Evolutionary conservation across 2,888 invertebrate genomes (phyloP).

Genomic region (Conops quadrifasciatus): DNA sequence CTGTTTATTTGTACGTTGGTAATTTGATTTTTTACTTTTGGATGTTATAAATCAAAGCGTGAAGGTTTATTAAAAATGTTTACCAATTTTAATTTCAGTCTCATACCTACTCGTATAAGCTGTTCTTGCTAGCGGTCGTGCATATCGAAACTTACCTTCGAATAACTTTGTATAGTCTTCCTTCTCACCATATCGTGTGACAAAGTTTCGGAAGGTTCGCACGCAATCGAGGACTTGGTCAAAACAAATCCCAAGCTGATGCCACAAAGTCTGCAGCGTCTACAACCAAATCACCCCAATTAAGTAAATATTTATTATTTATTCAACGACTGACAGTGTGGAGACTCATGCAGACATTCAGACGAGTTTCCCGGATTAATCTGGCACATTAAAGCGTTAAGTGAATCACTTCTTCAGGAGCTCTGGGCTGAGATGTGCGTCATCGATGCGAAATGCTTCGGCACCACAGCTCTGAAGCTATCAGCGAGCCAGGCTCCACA

Average conservation of each 20-base stretch:
- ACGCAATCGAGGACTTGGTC: slow-evolving; percentile 1
- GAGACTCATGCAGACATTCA: background rate
- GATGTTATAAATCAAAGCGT: too few relatives aligned
- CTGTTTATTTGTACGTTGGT: too few relatives aligned
- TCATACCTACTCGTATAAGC: too few relatives aligned
- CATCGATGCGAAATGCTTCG: slow-evolving; percentile 59
- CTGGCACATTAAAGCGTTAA: slow-evolving; percentile 61
- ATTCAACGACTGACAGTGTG: slow-evolving; percentile 29
- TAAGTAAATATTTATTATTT: slow-evolving; percentile 54
- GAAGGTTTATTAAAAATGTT: too few relatives aligned
- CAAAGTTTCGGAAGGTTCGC: background rate
- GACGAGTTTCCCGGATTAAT: slow-evolving; percentile 50
- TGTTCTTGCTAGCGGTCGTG: background rate
- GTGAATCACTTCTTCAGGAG: slow-evolving; percentile 54
- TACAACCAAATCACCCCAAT: slow-evolving; percentile 54
- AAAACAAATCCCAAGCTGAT: slow-evolving; percentile 14
- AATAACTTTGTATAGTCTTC: too few relatives aligned
- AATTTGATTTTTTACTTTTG: too few relatives aligned
- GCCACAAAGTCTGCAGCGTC: slow-evolving; percentile 36
- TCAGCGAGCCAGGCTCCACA: background rate
- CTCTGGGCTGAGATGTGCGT: slow-evolving; percentile 48
- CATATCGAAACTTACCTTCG: background rate
- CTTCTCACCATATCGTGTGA: background rate
- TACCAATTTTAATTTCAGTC: too few relatives aligned
- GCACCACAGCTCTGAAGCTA: too few relatives aligned